Evolutionary conservation across 1,140 invertebrate species (phyloP), one percentile per base, ranked within the genome.

Genomic region (Zaprionus taronus): DNA sequence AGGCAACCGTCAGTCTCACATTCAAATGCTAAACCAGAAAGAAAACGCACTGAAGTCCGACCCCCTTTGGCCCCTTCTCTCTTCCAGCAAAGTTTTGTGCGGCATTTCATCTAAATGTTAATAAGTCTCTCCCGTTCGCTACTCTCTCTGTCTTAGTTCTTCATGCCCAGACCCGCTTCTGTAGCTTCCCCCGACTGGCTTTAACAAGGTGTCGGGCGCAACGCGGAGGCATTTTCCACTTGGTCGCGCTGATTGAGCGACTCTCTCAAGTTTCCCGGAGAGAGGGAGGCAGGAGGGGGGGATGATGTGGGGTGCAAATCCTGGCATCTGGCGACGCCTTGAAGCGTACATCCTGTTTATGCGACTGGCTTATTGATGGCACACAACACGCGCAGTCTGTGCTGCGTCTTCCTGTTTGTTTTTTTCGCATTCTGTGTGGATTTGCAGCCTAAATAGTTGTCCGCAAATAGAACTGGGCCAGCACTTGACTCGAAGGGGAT

Each of bases 71-170:
- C 38, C 72, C 20, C 5, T 28, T 12, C 15, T 44, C 47, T 22
- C 28, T 47, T 15, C 28, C 17, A 58, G 22, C 57, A 70, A 71
- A 75, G 24, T 68, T 68, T 78, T 55, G 47, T 63, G 41, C 69
- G 74, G 81, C 78, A 81, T 89, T 89, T 89, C 84, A 89, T 89
- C 84, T 89, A 89, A 89, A 89, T 89, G 84, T 89, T 89, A 89
- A 89, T 89, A 89, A 89, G 84, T 87, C 84, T 87, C 84, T 80
- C 44, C 36, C 63, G 41, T 34, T 67, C 38, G 41, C 61, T 72
- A 70, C 53, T 44, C 34, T 34, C 34, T 41, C 22, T 57, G 4
- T 38, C 31, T 17, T 9, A 1, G 26, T 67, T 28, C 28, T 11
- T 0, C 31, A 0, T 34, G 9, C 31, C 31, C 44, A 11, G 15